Base-by-base conservation (phyloP, 2,113 vertebrate species). In the Rhegmatorhina hoffmannsi region DNA sequence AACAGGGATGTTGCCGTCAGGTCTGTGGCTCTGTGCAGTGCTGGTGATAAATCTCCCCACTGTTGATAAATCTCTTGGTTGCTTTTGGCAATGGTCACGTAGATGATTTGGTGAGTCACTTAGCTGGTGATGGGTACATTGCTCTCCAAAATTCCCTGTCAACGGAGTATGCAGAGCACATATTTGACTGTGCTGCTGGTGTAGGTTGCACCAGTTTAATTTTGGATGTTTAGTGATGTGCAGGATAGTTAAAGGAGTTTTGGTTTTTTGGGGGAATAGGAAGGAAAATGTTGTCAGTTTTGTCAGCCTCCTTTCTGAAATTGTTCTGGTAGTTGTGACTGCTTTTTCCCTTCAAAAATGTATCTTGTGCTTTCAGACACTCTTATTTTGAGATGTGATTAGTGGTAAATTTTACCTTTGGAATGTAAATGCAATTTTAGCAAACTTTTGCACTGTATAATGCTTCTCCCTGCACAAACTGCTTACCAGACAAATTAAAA, bases 331-430 rank as follows among this genome's bases (percentile, higher is more conserved):
- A 38, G 33, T 87, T 74, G 28, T 84, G 81, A 69, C 81, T 24
- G 33, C 36, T 91, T 88, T 74, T 84, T 29, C 50, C 67, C 56
- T 53, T n/a, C 7, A 52, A 29, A 90, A 94, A 47, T 53, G 8
- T 29, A 33, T 92, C 80, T 69, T 84, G 47, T 50, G 7, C 86
- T 89, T 84, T 95, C 53, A 60, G 69, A 55, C 56, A 29, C 40
- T 62, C 52, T 53, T 67, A 52, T 81, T 90, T 83, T 92, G 85
- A 83, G 85, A 60, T 14, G 25, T 83, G 59, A 82, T 93, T 93
- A 85, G 67, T 94, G n/a, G 7, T 75, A 87, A 38, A 84, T 96
- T 91, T 94, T 91, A 50, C 92, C 78, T 95, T 95, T 19, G 89
- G 72, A 95, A 79, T 29, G 60, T 52, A 77, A 93, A 64, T 44